Evolutionary conservation across 2,888 invertebrate genomes (phyloP).

Genomic region (Phytoseiulus persimilis): DNA sequence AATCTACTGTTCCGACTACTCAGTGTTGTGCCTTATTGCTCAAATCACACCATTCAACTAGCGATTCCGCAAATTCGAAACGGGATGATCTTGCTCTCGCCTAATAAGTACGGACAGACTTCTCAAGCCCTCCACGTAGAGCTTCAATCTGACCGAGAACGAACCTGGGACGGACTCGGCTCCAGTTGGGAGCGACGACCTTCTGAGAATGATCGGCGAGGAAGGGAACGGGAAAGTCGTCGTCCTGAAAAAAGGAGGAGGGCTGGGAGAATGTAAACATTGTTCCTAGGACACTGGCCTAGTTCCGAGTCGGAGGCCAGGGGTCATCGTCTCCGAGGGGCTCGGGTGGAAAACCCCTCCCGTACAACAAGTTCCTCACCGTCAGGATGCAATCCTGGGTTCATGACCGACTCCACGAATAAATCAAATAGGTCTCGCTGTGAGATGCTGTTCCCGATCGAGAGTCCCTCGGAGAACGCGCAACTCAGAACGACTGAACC

Average conservation of each 20-base stretch:
- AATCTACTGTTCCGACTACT: too few relatives aligned
- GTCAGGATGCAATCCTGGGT: background rate
- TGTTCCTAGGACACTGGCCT: background rate
- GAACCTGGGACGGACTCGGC: background rate
- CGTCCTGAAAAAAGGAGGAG: background rate
- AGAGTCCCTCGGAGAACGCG: too few relatives aligned
- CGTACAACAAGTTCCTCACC: background rate
- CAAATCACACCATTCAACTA: too few relatives aligned
- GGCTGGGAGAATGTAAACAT: background rate
- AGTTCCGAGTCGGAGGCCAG: background rate
- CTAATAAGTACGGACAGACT: too few relatives aligned
- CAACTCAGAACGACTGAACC: too few relatives aligned
- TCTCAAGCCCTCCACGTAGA: too few relatives aligned
- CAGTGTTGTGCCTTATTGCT: too few relatives aligned
- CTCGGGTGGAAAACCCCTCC: background rate
- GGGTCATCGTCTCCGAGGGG: background rate
- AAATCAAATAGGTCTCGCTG: background rate
- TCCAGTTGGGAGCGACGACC: background rate
- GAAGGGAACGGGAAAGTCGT: background rate
- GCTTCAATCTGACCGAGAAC: background rate
- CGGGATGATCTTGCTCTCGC: too few relatives aligned
- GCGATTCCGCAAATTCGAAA: too few relatives aligned
- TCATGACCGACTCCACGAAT: background rate
- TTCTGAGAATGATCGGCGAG: background rate
- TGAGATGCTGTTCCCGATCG: too few relatives aligned